These are phyloP conservation scores for Leistus spinibarbis DNA, from an alignment of 2,888 invertebrate species.

Conservation along the genomic window DNA sequence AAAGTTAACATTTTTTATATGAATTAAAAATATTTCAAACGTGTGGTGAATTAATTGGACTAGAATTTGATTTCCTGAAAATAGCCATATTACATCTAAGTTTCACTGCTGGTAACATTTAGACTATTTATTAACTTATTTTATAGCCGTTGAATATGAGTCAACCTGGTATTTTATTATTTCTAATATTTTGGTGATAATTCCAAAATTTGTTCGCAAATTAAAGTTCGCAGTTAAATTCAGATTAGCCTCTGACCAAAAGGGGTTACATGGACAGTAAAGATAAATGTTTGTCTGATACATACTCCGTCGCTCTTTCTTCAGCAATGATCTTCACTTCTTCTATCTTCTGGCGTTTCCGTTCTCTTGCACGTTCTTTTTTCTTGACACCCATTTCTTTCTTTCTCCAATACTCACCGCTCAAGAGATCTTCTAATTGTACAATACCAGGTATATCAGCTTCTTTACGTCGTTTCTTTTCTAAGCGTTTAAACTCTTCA, in stretches of 20 bases:
- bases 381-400: slow-evolving; percentile 48
- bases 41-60: too few species aligned
- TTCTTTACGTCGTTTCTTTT: slow-evolving; percentile 53
- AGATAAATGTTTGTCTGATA: slow-evolving; percentile 49
- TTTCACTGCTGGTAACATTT: too few species aligned
- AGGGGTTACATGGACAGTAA: not conserved
- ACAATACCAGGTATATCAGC: slow-evolving; percentile 57
- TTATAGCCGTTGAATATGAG: too few species aligned
- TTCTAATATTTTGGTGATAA: too few species aligned
- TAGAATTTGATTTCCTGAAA: too few species aligned
- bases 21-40: too few species aligned
- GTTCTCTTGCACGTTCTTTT: slow-evolving; percentile 45
- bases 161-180: too few species aligned
- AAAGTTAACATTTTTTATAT: not conserved
- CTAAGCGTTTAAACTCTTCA: slow-evolving; percentile 52
- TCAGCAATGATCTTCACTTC: slow-evolving; percentile 45
- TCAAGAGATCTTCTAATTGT: slow-evolving; percentile 62
- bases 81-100: too few species aligned
- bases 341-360: slow-evolving; percentile 25
- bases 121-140: too few species aligned
- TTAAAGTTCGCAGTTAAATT: not conserved
- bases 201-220: not conserved
- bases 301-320: slow-evolving; percentile 50
- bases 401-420: slow-evolving; percentile 61
- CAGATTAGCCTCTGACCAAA: not conserved